Conservation (phyloP, 35 echinoderm and acorn worm genomes). For the Hemicentrotus pulcherrimus region DNA sequence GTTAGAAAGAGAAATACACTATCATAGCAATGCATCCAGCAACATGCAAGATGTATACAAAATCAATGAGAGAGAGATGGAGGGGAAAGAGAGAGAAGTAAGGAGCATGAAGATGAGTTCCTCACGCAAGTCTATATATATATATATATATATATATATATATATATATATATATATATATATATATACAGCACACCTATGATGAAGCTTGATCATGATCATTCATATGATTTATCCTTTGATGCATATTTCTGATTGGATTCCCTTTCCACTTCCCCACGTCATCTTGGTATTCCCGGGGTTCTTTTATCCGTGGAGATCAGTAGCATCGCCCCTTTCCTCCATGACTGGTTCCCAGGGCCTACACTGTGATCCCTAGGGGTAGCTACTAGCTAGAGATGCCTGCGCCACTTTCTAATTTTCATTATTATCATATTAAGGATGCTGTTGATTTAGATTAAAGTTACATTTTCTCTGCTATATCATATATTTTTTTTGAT, state of each 20-base stretch:
- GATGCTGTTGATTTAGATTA: not conserved
- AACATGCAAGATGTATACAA: too few relatives aligned
- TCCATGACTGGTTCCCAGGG: not conserved
- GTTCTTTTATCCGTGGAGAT: not conserved
- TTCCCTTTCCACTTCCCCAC: not conserved
- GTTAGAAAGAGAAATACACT: too few relatives aligned
- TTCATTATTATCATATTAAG: not conserved
- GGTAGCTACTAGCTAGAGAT: too few relatives aligned
- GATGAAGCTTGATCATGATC: not conserved
- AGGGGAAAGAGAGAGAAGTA: not conserved
- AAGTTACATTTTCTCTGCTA: not conserved
- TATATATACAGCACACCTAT: not conserved
- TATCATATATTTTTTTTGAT: not conserved
- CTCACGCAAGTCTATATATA: too few relatives aligned
- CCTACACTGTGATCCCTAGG: too few relatives aligned
- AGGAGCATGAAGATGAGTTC: not conserved
- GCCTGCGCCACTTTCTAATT: too few relatives aligned
- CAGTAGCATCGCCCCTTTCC: not conserved
- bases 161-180: too few relatives aligned
- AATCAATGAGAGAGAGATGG: not conserved
- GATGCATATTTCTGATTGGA: not conserved
- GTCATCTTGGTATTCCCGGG: not conserved
- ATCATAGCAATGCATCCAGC: too few relatives aligned
- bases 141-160: too few relatives aligned
- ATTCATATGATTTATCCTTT: not conserved